Conservation (phyloP, 2,797 vertebrate species). For the Thalassophryne amazonica region DNA sequence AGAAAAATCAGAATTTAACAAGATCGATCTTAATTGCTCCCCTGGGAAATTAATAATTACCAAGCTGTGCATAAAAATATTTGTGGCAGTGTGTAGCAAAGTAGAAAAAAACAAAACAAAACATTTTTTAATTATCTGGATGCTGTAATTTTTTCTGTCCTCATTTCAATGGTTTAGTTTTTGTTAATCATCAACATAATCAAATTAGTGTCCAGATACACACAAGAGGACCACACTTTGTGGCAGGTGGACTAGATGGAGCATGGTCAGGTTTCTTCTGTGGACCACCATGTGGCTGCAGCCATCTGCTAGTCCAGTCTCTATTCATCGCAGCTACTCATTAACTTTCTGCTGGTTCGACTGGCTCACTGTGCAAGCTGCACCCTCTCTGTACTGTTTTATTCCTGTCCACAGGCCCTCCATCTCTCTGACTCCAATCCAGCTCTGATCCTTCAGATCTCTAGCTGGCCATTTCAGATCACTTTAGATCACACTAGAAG, state of each 20-base stretch:
- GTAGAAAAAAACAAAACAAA: too few relatives aligned
- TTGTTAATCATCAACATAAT: too few relatives aligned
- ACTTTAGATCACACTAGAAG: slow-evolving; percentile 45
- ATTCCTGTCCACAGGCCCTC: slow-evolving; percentile 44
- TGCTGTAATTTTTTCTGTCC: background rate
- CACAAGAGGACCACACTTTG: slow-evolving; percentile 49
- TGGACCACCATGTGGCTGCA: slow-evolving; percentile 73
- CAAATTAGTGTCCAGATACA: slow-evolving; percentile 34
- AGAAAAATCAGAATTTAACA: too few relatives aligned
- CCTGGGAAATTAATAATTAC: too few relatives aligned
- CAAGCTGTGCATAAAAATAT: too few relatives aligned
- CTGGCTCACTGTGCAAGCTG: slow-evolving; percentile 43
- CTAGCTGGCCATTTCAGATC: too few relatives aligned
- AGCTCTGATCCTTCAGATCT: slow-evolving; percentile 56
- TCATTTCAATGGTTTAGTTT: background rate
- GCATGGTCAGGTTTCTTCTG: slow-evolving; percentile 57
- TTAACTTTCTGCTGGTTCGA: slow-evolving; percentile 73
- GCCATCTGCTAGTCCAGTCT: slow-evolving; percentile 80
- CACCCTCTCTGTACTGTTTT: slow-evolving; percentile 57
- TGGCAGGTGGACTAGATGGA: slow-evolving; percentile 63
- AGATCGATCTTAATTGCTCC: too few relatives aligned
- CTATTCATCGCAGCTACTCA: slow-evolving; percentile 76
- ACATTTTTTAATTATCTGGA: background rate
- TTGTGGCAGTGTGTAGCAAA: too few relatives aligned
- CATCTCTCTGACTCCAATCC: slow-evolving; percentile 44